Percentiles rank a stretch among this genome's conserved stretches.
Evolutionary conservation across 2,888 invertebrate species (phyloP).

Genomic region (Strigamia crassipes): DNA sequence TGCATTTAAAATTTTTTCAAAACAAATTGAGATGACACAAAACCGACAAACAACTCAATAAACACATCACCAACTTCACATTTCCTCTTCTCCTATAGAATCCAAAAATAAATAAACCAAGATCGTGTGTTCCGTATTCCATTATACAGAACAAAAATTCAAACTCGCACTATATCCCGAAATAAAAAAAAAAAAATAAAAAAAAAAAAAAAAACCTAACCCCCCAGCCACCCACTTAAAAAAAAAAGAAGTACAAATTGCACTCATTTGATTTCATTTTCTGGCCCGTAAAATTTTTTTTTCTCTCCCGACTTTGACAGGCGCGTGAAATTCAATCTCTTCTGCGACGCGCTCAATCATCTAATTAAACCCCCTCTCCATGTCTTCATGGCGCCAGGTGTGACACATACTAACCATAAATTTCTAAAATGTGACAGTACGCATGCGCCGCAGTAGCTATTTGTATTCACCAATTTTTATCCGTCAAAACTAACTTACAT

Average conservation of each 20-base stretch:
- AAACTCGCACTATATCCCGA: no score
- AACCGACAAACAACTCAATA: no score
- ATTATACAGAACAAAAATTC: no score
- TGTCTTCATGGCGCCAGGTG: slow-evolving; percentile 24
- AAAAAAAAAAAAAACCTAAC: no score
- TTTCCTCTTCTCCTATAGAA: no score
- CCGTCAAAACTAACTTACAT: not conserved
- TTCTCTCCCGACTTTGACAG: not conserved
- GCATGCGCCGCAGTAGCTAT: slow-evolving; percentile 2
- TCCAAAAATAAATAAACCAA: no score
- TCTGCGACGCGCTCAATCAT: slow-evolving; percentile 13
- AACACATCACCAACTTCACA: no score
- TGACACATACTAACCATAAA: slow-evolving; percentile 23
- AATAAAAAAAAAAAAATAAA: no score
- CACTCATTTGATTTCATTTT: slow-evolving; percentile 2
- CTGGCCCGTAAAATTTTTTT: not conserved
- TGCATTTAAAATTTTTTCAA: no score
- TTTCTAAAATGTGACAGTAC: not conserved
- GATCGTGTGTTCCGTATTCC: no score
- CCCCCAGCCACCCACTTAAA: not conserved
- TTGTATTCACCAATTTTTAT: not conserved
- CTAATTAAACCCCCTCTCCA: slow-evolving; percentile 25
- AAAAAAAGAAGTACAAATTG: not conserved
- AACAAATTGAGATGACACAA: no score
- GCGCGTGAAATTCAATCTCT: slow-evolving; percentile 5